Evolutionary conservation across 1,140 invertebrate genomes (phyloP).

Genomic region (Dinoponera quadriceps): DNA sequence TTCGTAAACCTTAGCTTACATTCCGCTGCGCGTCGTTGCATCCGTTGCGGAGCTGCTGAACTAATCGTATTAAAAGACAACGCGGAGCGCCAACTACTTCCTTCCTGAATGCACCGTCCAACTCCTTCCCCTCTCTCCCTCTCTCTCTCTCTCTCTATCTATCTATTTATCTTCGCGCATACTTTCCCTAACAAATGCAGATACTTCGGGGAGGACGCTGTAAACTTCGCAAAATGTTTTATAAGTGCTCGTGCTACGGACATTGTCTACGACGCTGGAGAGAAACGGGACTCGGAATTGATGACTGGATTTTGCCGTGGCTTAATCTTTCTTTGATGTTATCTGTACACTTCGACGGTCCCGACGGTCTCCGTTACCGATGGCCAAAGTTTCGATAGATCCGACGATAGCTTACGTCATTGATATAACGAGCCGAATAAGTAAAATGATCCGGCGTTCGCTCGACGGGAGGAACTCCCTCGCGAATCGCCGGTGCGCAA

Average conservation of each 20-base stretch:
- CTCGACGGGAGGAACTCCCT: not conserved
- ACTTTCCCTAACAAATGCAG: slow-evolving; percentile 49
- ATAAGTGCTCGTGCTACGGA: slow-evolving; percentile 23
- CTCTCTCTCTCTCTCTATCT: not conserved
- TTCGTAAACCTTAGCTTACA: slow-evolving; percentile 35
- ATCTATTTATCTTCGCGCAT: slow-evolving; percentile 3
- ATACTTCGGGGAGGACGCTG: slow-evolving; percentile 32
- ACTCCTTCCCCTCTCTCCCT: not conserved
- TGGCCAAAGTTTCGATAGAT: too few species aligned
- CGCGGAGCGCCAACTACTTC: slow-evolving; percentile 37
- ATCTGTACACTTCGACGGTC: not conserved
- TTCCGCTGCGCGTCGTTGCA: slow-evolving; percentile 29
- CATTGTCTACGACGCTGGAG: slow-evolving; percentile 23
- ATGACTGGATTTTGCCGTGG: slow-evolving; percentile 30
- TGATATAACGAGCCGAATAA: not conserved
- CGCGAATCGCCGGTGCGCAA: too few species aligned
- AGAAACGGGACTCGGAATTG: slow-evolving; percentile 34
- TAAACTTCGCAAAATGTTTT: slow-evolving; percentile 53
- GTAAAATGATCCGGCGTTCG: not conserved
- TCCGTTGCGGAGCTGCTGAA: slow-evolving; percentile 21
- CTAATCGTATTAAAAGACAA: slow-evolving; percentile 60
- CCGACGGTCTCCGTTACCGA: not conserved
- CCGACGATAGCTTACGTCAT: not conserved
- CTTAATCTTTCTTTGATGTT: slow-evolving; percentile 33
- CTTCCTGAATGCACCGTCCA: slow-evolving; percentile 26